Percentiles rank a stretch among this genome's conserved stretches.
phyloP scores from a whole-genome alignment of 1,140 invertebrate genomes.

The Octopus bimaculoides region DNA sequence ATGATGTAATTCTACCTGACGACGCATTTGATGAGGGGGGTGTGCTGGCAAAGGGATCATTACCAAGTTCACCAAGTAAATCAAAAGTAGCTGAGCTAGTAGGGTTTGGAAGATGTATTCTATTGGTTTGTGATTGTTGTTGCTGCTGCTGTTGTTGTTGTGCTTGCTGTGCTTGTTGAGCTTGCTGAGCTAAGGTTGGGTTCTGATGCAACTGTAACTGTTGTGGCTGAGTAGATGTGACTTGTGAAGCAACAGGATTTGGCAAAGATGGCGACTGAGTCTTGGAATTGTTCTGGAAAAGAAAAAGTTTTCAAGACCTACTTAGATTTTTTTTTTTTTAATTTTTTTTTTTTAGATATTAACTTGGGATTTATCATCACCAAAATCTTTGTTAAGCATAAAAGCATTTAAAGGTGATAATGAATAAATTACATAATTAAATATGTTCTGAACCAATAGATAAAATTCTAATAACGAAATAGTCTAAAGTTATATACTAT shows the following conservation, averaged over 20 bases:
- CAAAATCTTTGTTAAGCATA: too few relatives aligned
- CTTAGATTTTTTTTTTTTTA: too few relatives aligned
- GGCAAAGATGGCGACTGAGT: background rate
- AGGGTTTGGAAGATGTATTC: conserved; percentile 23
- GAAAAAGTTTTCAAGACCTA: background rate
- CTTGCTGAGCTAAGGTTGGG: conserved; percentile 13
- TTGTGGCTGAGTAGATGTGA: conserved; percentile 14
- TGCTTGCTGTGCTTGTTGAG: conserved; percentile 17
- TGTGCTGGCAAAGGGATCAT: conserved; percentile 41
- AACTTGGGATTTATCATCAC: too few relatives aligned
- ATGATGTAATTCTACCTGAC: conserved; percentile 3
- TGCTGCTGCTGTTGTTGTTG: conserved; percentile 6
- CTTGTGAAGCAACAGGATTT: background rate
- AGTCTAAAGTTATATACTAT: too few relatives aligned
- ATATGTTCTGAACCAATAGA: too few relatives aligned
- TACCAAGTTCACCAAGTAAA: conserved; percentile 40
- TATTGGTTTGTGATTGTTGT: conserved; percentile 22
- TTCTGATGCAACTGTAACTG: background rate
- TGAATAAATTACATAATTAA: too few relatives aligned
- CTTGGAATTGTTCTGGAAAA: background rate
- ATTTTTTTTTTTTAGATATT: too few relatives aligned
- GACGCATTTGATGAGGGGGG: conserved; percentile 24
- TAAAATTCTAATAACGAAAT: too few relatives aligned
- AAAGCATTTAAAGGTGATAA: too few relatives aligned
- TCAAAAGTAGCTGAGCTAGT: conserved; percentile 32